phyloP scores from a whole-genome alignment of 2,113 vertebrate species.

The Vidua macroura region DNA sequence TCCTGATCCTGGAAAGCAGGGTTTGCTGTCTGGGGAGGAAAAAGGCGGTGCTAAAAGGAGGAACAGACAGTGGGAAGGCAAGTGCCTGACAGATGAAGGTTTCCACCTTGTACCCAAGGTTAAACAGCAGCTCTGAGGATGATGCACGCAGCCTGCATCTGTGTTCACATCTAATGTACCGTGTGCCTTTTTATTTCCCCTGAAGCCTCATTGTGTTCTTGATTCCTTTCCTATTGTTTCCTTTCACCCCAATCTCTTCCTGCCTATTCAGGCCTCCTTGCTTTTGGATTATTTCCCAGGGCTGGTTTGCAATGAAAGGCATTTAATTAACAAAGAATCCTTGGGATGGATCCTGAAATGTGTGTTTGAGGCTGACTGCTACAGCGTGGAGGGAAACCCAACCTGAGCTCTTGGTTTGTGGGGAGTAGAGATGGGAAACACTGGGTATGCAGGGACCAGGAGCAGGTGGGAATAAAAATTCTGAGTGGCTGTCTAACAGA shows the following conservation, averaged over 20 bases:
- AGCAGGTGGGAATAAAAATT: neutral
- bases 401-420: accelerated
- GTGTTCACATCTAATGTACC: neutral
- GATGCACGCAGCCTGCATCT: neutral
- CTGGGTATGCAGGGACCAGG: neutral
- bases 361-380: neutral
- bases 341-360: neutral
- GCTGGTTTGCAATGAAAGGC: neutral
- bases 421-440: neutral
- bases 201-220: neutral
- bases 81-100: neutral
- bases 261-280: neutral
- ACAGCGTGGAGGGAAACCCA: neutral
- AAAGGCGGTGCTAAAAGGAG: neutral
- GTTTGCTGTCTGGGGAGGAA: neutral
- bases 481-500: neutral
- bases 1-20: neutral
- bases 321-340: neutral
- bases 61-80: neutral
- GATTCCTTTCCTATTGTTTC: neutral
- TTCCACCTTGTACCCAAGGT: neutral
- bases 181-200: neutral
- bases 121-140: neutral
- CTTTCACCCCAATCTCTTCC: neutral
- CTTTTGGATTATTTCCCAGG: conserved; percentile 7